phyloP scores from a whole-genome alignment of 2,113 vertebrate genomes.

The Dipodomys merriami region DNA sequence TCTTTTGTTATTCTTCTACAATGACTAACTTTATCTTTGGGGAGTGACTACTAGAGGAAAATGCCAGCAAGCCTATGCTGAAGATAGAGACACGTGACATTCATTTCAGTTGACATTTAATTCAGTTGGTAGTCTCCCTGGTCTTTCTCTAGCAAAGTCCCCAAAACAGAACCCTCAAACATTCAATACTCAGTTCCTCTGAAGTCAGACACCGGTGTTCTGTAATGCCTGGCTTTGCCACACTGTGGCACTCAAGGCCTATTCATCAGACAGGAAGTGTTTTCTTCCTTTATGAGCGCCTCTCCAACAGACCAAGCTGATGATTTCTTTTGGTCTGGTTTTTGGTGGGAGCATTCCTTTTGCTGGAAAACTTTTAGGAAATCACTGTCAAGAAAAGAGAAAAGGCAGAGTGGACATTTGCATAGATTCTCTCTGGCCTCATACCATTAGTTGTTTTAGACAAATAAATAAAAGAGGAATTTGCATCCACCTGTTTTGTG shows the following conservation, averaged over 20 bases:
- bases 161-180: not conserved
- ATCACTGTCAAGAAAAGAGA: not conserved
- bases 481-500: not conserved
- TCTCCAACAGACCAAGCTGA: not conserved
- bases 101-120: not conserved
- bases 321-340: not conserved
- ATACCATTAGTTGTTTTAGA: not conserved
- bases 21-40: not conserved
- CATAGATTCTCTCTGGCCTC: not conserved
- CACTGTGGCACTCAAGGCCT: slow-evolving; percentile 69
- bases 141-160: not conserved
- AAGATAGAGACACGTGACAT: not conserved
- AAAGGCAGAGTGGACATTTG: not conserved
- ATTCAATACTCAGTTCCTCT: too few relatives aligned
- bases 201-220: not conserved
- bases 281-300: not conserved
- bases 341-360: not conserved
- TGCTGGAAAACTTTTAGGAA: not conserved
- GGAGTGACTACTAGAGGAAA: not conserved
- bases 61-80: not conserved
- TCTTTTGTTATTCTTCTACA: not conserved
- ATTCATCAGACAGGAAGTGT: not conserved
- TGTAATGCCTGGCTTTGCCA: slow-evolving; percentile 71
- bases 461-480: not conserved
- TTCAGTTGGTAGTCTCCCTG: not conserved